Base-by-base conservation (phyloP, 2,113 vertebrate genomes). In the Seriola rivoliana region DNA sequence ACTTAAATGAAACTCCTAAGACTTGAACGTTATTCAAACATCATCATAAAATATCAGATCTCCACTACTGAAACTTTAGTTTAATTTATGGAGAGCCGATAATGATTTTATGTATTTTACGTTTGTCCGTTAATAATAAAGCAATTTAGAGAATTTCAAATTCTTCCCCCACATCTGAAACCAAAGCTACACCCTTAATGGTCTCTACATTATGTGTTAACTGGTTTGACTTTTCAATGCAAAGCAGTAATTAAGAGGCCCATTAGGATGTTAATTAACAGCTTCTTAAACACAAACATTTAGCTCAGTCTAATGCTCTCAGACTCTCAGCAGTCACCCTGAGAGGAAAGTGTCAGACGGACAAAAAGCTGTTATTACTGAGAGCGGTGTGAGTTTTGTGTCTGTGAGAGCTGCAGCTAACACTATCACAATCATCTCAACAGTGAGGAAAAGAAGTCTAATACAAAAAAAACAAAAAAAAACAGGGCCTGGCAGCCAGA, bases 181-280 rank as follows among this genome's bases (percentile, higher is more conserved):
- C 11, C 19, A 62, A 12, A 16, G 46, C 48, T 7, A 3, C 7
- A 8, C 48, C 36, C 19, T 67, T 58, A 34, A 23, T 29, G 29
- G 34, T 44, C 19, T 29, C 2, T 19, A 48, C 25, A 57, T 46
- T 36, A 23, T 21, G 14, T 5, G 40, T 66, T 25, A 67, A 73
- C 21, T 5, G 9, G 1, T 55, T 54, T 25, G 54, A 59, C 36
- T 64, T 63, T 34, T 0, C 58, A 12, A 3, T 32, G 21, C 8
- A 46, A 78, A 54, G 17, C 63, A 42, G 21, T 62, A 62, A 36
- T 62, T 23, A 62, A 55, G 25, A 63, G 25, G 16, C 80, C 3
- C 34, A 16, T 75, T 34, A 63, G 19, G 10, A 21, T 23, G 55
- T 65, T 82, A 48, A 71, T 76, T 65, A 76, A 3, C 48, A 48